phyloP scores from a whole-genome alignment of 1,140 invertebrate genomes.

The Olivierus martensii region DNA sequence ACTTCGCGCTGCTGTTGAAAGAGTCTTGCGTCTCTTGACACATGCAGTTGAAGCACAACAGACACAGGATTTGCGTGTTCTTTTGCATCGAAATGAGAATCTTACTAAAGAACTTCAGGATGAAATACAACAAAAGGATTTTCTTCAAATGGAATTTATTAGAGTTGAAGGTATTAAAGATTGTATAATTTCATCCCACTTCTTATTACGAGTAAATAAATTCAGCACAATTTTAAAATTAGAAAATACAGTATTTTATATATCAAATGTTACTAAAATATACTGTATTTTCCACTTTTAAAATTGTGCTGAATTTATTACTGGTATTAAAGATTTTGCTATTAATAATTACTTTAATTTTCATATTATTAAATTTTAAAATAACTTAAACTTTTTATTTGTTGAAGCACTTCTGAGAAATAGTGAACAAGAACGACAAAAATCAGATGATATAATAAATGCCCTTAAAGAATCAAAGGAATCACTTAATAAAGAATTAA shows the following conservation, averaged over 20 bases:
- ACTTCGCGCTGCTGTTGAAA: constrained; percentile 15
- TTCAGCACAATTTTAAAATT: too few relatives aligned
- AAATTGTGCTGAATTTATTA: too few relatives aligned
- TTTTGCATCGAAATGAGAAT: constrained; percentile 16
- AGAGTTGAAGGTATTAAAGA: constrained; percentile 10
- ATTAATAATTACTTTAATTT: too few relatives aligned
- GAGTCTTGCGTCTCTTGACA: constrained; percentile 16
- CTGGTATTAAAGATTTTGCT: too few relatives aligned
- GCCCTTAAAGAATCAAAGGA: constrained; percentile 3
- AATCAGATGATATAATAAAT: constrained; percentile 5
- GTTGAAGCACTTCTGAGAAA: constrained; percentile 6
- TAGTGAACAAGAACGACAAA: constrained; percentile 7
- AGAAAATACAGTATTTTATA: too few relatives aligned
- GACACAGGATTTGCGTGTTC: constrained; percentile 13
- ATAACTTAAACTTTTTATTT: not conserved
- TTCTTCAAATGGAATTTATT: constrained; percentile 4
- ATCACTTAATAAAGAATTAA: constrained; percentile 3
- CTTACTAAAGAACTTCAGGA: constrained; percentile 13
- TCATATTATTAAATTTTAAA: too few relatives aligned
- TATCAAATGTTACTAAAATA: too few relatives aligned
- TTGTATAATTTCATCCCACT: too few relatives aligned
- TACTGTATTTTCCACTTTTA: too few relatives aligned
- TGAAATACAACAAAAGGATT: constrained; percentile 8
- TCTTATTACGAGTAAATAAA: too few relatives aligned
- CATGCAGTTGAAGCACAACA: constrained; percentile 4